Base-by-base conservation (phyloP, 2,113 vertebrate species). In the Irena cyanogastra region DNA sequence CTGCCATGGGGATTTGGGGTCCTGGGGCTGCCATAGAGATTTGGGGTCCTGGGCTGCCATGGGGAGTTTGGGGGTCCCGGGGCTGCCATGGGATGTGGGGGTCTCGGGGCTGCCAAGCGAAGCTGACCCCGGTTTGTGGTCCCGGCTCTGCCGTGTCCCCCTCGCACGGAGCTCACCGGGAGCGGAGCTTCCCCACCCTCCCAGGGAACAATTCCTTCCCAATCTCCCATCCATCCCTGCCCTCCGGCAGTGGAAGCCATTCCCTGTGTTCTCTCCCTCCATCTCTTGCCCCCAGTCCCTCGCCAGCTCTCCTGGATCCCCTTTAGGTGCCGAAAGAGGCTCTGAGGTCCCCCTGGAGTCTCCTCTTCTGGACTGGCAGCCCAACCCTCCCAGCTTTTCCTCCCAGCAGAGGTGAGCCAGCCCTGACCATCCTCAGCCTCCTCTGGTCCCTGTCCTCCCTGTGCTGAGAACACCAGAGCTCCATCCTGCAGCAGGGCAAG, bases 41-140 rank as follows among this genome's bases (percentile, higher is more conserved):
- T 59, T 75, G 42, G 42, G 35, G 42, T 31, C 16, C 1, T 6
- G 22, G 4, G 14, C 1, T 1, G 5, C 5, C 0, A 11, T 27
- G 16, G 28, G 10, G n/a, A n/a, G n/a, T n/a, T n/a, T n/a, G 42
- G 42, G 35, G 42, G 11, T 45, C 41, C 16, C 1, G 8, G 22
- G 4, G 14, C 1, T 1, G 5, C 5, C 0, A 11, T 27, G 16
- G 28, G 10, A 0, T 17, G 33, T 61, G 45, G 28, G 65, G 47
- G 50, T 44, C 17, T 12, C 0, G 3, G 23, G 24, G 11, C 1
- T 3, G 7, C 3, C 0, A 7, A 9, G 16, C 9, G 28, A 9
- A 4, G 37, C 52, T 33, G 30, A 19, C 17, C 28, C 44, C n/a
- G 3, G 31, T 75, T 57, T 23, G n/a, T 31, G n/a, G 70, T 41